Base-by-base conservation (phyloP, 1,140 invertebrate species). In the Drosophila funebris region DNA sequence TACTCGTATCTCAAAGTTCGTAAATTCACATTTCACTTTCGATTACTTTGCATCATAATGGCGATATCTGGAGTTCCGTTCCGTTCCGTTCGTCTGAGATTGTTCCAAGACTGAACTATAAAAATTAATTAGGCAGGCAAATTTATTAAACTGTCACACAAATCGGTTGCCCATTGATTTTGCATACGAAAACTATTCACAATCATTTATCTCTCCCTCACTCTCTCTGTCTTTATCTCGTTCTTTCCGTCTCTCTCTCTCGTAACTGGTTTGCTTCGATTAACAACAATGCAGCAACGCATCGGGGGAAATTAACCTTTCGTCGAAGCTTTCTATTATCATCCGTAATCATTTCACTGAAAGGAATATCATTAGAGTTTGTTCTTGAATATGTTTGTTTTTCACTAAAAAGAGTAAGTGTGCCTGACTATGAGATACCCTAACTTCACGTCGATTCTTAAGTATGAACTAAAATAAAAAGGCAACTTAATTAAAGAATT, bases 11-110 rank as follows among this genome's bases (percentile, higher is more conserved):
- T 16, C 24, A 24, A 18, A 54, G n/a, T 57, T 29, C 33, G 52
- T 64, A 44, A 52, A 50, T 20, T 18, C 27, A 18, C 73, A 87
- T 78, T 78, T 83, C 78, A 87, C 82, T 87, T 87, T 87, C 75
- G 62, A 58, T 78, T 68, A 64, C 83, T 76, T 87, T 87, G 83
- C 78, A 87, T 88, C 56, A 87, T 50, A 80, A 80, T 66, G 18
- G 52, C 31, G 31, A 33, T 29, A 7, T 31, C 44, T 44, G 36
- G 22, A 68, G 54, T 60, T 67, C 63, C 63, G 63, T 66, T 66
- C 48, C 48, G 48, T 16, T 41, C 14, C 37, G 14, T 41, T 39
- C 13, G 9, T 14, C 16, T 14, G 64, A 44, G 56, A 43, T 8
- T 46, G 43, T 22, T 18, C 54, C 57, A 33, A 57, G 61, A 74